Evolutionary conservation across 2,113 vertebrate genomes (phyloP), one percentile per base, ranked within the genome.

Genomic region (Cichladusa arquata): DNA sequence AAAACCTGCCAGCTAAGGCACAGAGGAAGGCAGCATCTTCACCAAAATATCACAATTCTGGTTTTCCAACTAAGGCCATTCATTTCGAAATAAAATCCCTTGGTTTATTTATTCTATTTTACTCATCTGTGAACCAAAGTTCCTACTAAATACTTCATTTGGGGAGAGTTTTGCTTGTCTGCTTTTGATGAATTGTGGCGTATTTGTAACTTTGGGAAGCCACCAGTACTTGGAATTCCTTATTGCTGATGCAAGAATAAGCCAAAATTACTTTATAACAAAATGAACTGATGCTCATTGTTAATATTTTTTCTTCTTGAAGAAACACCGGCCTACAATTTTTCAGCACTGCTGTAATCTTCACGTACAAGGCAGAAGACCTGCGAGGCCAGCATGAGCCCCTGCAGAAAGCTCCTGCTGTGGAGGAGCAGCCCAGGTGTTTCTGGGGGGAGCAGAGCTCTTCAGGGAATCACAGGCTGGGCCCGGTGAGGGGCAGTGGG

Each of bases 51-150:
- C 34, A 48, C 33, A 31, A 3, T 26, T 77, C 31, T 6, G 2
- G 5, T 31, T 70, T 69, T 22, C 29, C 45, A 77, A 36, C 14
- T 53, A 83, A 60, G 14, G 11, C 9, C 12, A 60, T 11, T 44
- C 4, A 45, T 19, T 78, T 88, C 12, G 24, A 74, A 29, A 51
- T 9, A 61, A 77, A 61, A 12, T 5, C 1, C 8, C 10, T 31
- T 42, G 6, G 29, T 62, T 94, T 62, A 51, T 64, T 95, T 83
- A n/a, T 45, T 81, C 65, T 58, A 60, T 66, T 83, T 26, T 57
- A 22, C 11, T n/a, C 6, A 53, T 22, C 60, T 2, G 47, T 5
- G 19, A 73, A 56, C 4, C 15, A 34, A 62, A 51, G 3, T 26
- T 91, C 26, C 78, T 28, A 18, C 47, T n/a, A 61, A 83, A 22